Base-by-base conservation (phyloP, 2,113 vertebrate species). In the Poeciliopsis prolifica region DNA sequence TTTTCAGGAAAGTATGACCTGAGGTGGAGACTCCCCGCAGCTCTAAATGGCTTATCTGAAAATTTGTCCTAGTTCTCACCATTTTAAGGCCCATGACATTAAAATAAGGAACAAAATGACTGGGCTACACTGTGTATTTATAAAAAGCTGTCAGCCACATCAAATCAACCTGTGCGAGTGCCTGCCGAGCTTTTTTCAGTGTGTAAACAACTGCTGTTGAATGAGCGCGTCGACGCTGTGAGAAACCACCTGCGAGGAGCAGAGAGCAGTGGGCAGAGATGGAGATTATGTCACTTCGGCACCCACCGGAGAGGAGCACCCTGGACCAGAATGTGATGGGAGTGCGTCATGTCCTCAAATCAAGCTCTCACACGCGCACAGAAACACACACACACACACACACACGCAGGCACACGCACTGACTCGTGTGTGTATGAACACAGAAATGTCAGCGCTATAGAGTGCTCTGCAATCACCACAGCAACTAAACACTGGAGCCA, bases 221-320 rank as follows among this genome's bases (percentile, higher is more conserved):
- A 75, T 66, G 62, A 72, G 15, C 17, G 26, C 62, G 31, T 5
- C 68, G 64, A 58, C 40, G 44, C 48, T 31, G 65, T 4, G 61
- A 1, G 24, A 85, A 74, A 74, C 58, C 83, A 87, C 78, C 87
- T 88, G 83, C 78, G 44, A 51, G 4, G 74, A 64, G 70, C 51
- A 70, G 77, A 74, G 79, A 77, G 6, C 74, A 79, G 87, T 86
- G 88, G 87, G 88, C 87, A 84, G 86, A 8, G 31, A 78, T 80
- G 62, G 81, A 80, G 86, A 87, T 91, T 78, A 90, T 84, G 83
- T 87, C 87, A 89, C 82, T 76, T 54, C 33, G 81, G 87, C 86
- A 64, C 87, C 86, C 87, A 90, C 89, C 71, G 74, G 81, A 83
- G 82, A 87, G 82, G 81, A 87, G 84, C 84, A 70, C 74, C 82